phyloP scores from a whole-genome alignment of 2,113 vertebrate species.

The Indicator maculatus region DNA sequence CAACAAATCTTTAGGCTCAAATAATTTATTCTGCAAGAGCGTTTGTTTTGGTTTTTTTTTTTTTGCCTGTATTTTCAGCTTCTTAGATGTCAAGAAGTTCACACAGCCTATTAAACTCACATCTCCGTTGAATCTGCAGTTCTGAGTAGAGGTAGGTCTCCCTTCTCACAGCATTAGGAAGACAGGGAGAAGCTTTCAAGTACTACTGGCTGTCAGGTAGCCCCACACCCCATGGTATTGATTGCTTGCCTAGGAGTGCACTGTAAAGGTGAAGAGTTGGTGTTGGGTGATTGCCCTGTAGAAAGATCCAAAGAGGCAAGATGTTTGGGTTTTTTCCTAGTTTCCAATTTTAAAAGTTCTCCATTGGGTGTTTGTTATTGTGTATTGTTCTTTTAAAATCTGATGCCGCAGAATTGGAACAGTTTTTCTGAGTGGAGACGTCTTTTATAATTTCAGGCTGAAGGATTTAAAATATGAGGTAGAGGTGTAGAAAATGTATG shows the following conservation, averaged over 20 bases:
- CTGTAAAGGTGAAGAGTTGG: not conserved
- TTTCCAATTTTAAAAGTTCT: not conserved
- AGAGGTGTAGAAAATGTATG: not conserved
- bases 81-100: not conserved
- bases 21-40: not conserved
- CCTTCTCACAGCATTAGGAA: not conserved
- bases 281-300: not conserved
- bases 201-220: not conserved
- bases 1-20: not conserved
- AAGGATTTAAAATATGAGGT: not conserved
- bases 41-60: not conserved
- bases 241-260: rapidly evolving
- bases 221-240: rapidly evolving
- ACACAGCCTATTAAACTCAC: not conserved
- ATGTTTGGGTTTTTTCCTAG: no score
- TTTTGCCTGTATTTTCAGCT: not conserved
- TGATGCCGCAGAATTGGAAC: not conserved
- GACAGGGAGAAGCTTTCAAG: not conserved
- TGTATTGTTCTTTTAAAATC: not conserved
- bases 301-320: not conserved
- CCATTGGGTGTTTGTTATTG: not conserved
- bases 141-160: not conserved
- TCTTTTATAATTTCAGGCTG: not conserved
- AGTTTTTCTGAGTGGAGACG: not conserved
- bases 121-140: not conserved